Base-by-base conservation (phyloP, 2,113 vertebrate species). In the Chaetura pelagica region DNA sequence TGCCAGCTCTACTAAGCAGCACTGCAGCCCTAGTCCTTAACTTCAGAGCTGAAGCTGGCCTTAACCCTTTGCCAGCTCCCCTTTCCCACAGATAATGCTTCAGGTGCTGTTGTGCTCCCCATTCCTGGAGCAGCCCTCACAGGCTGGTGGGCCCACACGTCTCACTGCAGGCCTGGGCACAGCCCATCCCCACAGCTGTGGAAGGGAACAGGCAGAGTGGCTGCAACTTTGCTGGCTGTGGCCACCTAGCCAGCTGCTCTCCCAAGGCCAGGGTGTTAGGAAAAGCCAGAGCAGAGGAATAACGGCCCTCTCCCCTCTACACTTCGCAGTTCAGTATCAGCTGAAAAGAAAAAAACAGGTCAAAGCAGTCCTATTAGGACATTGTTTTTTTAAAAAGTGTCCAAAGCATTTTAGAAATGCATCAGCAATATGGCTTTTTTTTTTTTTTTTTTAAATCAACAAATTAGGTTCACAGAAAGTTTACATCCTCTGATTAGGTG, bases 401-500 rank as follows among this genome's bases (percentile, higher is more conserved):
- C 82, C 93, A 91, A 87, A 93, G 15, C 71, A 69, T 72, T 87
- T 85, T 67, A 80, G 66, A 87, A 92, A 92, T 46, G 30, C 49
- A 27, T 54, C 71, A 69, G 72, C 57, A 81, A 54, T 44, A 49
- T 6, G 49, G 26, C 20, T 22, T 49, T 64, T 38, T 4, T 55
- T 57, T 64, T 46, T 55, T 26, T 58, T 52, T n/a, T n/a, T 55
- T 76, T 13, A 29, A 94, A 97, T 97, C 91, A 94, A 97, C 94
- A 95, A 94, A 97, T 95, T 84, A 94, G 74, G 89, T 83, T 96
- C 86, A 76, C 77, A 78, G 90, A 87, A 93, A 85, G 93, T 86
- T 97, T 95, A 96, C 84, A 91, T 77, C 77, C 90, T 92, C 91
- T 97, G 42, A 86, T 79, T 54, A 97, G 89, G 92, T 95, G 96